Conservation (phyloP, 2,888 invertebrate genomes). For the Drosophila algonquin region DNA sequence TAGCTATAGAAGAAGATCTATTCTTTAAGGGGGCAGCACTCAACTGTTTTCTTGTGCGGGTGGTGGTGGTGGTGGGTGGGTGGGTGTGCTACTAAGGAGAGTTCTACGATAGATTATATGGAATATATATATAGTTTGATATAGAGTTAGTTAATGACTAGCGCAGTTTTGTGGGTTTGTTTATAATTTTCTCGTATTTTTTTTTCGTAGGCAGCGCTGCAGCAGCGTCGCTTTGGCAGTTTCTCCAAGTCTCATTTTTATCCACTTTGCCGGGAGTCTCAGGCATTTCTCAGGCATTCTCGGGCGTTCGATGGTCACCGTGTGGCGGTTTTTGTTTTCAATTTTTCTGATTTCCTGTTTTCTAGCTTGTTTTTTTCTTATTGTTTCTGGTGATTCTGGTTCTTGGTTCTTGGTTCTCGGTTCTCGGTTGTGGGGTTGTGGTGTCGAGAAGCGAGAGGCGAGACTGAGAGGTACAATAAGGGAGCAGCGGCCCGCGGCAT, state of each 20-base stretch:
- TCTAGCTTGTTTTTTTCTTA: slow-evolving; percentile 6
- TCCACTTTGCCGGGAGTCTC: neutral
- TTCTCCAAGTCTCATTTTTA: slow-evolving; percentile 69
- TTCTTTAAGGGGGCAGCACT: slow-evolving; percentile 31
- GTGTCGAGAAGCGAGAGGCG: slow-evolving; percentile 13
- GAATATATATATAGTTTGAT: slow-evolving; percentile 33
- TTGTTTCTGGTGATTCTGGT: slow-evolving; percentile 29
- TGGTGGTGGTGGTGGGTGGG: neutral
- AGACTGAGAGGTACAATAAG: slow-evolving; percentile 32
- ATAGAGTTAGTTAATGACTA: slow-evolving; percentile 49
- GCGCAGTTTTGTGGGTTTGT: slow-evolving; percentile 63
- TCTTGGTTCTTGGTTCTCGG: slow-evolving; percentile 39
- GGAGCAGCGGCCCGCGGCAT: slow-evolving; percentile 3
- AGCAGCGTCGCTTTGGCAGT: slow-evolving; percentile 81
- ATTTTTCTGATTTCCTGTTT: slow-evolving; percentile 7
- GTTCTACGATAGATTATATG: slow-evolving; percentile 31
- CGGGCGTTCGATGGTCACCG: slow-evolving; percentile 23
- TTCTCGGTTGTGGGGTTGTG: slow-evolving; percentile 27
- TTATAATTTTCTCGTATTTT: slow-evolving; percentile 37
- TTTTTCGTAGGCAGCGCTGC: slow-evolving; percentile 61
- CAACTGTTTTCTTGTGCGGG: slow-evolving; percentile 21
- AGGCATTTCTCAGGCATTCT: slow-evolving; percentile 25
- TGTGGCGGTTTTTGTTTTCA: slow-evolving; percentile 24
- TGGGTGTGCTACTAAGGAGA: slow-evolving; percentile 27
- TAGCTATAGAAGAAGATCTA: slow-evolving; percentile 38